Conservation (phyloP, 2,113 vertebrate genomes). For the Dromaius novaehollandiae region DNA sequence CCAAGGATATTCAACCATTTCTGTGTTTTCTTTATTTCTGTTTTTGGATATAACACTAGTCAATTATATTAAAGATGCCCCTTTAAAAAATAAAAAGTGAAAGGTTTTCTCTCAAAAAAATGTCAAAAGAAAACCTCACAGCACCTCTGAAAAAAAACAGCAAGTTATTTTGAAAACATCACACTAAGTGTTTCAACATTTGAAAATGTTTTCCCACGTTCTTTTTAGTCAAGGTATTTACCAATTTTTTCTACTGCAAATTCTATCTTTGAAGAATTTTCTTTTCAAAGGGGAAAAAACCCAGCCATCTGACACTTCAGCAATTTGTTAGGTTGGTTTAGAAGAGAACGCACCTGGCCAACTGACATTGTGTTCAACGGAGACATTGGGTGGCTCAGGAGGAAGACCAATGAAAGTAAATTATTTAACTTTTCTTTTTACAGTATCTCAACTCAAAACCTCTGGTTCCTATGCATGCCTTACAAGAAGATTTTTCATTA, state of each 20-base stretch:
- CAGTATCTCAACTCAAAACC: not conserved
- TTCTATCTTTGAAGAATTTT: not conserved
- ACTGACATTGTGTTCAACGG: not conserved
- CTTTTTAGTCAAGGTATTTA: not conserved
- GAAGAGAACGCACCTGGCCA: not conserved
- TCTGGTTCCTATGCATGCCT: not conserved
- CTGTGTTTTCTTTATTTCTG: not conserved
- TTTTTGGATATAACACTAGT: accelerated
- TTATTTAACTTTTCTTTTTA: not conserved
- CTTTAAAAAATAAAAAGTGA: not conserved
- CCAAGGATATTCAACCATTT: not conserved
- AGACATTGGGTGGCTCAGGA: not conserved
- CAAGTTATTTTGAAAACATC: not conserved
- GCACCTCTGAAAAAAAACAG: not conserved
- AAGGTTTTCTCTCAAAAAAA: not conserved
- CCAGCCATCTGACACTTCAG: not conserved
- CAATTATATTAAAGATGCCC: not conserved
- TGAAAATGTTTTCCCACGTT: not conserved
- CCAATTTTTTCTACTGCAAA: not conserved
- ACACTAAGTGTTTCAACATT: not conserved
- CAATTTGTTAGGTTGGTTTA: not conserved
- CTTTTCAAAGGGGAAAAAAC: not conserved
- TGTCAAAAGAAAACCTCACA: not conserved
- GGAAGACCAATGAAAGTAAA: not conserved
- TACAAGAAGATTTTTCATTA: not conserved